These are phyloP conservation scores for Oasisia sp. DNA, from an alignment of 2,888 invertebrate species.

Conservation along the genomic window DNA sequence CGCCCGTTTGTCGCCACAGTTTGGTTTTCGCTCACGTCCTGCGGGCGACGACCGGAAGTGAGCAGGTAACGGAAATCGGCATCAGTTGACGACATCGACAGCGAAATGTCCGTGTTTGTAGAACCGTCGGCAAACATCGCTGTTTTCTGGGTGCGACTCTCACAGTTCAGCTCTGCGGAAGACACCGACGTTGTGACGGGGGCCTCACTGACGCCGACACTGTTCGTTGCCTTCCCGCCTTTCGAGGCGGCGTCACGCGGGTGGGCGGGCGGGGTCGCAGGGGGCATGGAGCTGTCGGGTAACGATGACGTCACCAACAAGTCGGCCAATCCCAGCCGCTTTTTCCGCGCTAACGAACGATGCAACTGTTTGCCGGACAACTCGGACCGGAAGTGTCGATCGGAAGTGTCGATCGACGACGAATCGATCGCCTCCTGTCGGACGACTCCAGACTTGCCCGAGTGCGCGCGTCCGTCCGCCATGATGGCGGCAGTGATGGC, in stretches of 20 bases:
- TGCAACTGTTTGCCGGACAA: neutral
- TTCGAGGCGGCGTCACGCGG: neutral
- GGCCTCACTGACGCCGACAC: neutral
- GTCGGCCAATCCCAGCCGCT: neutral
- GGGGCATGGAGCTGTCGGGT: neutral
- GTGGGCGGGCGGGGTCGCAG: neutral
- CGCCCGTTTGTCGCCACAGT: neutral
- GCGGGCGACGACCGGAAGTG: neutral
- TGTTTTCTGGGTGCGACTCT: neutral
- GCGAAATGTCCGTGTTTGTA: conserved; percentile 3
- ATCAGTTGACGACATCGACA: conserved; percentile 2
- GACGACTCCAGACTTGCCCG: conserved; percentile 7
- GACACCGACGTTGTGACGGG: neutral
- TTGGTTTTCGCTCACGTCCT: neutral
- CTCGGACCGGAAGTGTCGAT: neutral
- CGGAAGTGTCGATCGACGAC: neutral
- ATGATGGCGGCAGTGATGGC: conserved; percentile 12
- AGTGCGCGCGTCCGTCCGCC: neutral
- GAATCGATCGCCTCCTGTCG: neutral
- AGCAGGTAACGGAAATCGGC: neutral
- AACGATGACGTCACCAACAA: neutral
- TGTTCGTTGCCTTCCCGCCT: neutral
- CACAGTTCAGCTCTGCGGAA: neutral
- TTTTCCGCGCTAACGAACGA: neutral
- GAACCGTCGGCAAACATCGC: neutral